phyloP scores from a whole-genome alignment of 53 echinoderm and acorn worm genomes.

The Temnopleurus reevesii region DNA sequence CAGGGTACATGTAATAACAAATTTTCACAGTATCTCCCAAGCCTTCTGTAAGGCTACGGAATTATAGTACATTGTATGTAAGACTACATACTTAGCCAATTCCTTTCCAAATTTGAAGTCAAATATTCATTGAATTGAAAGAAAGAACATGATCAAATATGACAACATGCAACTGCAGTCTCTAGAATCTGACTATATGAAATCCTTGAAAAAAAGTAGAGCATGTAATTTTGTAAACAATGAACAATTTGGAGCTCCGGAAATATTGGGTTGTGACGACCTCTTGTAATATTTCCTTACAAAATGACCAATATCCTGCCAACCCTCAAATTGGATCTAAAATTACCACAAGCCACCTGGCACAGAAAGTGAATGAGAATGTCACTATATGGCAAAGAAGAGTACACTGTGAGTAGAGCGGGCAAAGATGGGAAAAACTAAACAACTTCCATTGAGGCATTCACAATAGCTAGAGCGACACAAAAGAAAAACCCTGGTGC shows the following conservation, averaged over 20 bases:
- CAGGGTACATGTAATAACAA: too few relatives aligned
- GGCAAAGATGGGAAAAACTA: not conserved
- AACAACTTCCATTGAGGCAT: too few relatives aligned
- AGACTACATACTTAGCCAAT: too few relatives aligned
- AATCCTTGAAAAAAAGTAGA: not conserved
- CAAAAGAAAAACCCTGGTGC: too few relatives aligned
- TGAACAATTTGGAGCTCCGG: slow-evolving; percentile 3
- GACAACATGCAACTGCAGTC: too few relatives aligned
- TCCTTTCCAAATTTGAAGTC: too few relatives aligned
- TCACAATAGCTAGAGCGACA: too few relatives aligned
- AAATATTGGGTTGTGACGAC: slow-evolving; percentile 17
- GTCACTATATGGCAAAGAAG: not conserved
- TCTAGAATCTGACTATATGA: not conserved
- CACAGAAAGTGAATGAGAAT: not conserved
- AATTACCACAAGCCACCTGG: not conserved
- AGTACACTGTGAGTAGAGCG: not conserved
- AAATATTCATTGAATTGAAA: too few relatives aligned
- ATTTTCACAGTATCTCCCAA: too few relatives aligned
- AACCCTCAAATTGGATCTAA: not conserved
- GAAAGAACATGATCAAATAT: too few relatives aligned
- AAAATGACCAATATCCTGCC: slow-evolving; percentile 41
- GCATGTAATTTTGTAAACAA: not conserved
- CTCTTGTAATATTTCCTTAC: slow-evolving; percentile 35
- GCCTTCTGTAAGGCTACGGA: too few relatives aligned
- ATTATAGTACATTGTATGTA: too few relatives aligned